phyloP scores from a whole-genome alignment of 2,113 vertebrate genomes.

The Emydura subglobosa region DNA sequence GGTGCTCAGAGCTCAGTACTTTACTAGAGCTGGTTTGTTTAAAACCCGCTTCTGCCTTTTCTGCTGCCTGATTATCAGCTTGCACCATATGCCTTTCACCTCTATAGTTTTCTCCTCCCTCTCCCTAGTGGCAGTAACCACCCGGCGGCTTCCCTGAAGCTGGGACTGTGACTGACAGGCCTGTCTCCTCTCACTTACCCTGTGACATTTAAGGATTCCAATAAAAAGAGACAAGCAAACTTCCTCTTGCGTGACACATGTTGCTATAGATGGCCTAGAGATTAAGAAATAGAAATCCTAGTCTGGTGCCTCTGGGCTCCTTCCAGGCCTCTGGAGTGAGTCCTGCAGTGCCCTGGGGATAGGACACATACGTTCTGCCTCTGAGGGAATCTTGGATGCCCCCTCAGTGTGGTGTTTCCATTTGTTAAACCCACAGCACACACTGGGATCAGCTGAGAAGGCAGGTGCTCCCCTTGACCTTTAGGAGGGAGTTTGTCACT shows the following conservation, averaged over 20 bases:
- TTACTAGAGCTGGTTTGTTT: too few species aligned
- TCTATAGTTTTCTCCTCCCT: background rate
- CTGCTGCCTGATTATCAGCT: accelerated
- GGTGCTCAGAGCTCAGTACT: accelerated
- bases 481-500: background rate
- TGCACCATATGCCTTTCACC: background rate
- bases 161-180: background rate
- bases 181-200: background rate
- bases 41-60: background rate
- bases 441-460: background rate
- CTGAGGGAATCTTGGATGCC: background rate
- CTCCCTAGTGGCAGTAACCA: background rate
- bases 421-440: too few species aligned
- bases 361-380: background rate
- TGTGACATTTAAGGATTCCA: slow-evolving; percentile 21
- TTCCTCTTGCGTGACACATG: slow-evolving; percentile 26
- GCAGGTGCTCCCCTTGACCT: background rate
- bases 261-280: background rate
- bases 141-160: background rate
- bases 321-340: background rate
- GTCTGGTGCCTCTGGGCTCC: background rate
- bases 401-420: background rate
- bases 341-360: background rate
- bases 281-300: background rate
- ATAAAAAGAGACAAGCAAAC: slow-evolving; percentile 16